Percentiles rank a stretch among this genome's conserved stretches.
Conservation (phyloP, 2,113 vertebrate species). For the Pseudolaguvia tuberculata region DNA sequence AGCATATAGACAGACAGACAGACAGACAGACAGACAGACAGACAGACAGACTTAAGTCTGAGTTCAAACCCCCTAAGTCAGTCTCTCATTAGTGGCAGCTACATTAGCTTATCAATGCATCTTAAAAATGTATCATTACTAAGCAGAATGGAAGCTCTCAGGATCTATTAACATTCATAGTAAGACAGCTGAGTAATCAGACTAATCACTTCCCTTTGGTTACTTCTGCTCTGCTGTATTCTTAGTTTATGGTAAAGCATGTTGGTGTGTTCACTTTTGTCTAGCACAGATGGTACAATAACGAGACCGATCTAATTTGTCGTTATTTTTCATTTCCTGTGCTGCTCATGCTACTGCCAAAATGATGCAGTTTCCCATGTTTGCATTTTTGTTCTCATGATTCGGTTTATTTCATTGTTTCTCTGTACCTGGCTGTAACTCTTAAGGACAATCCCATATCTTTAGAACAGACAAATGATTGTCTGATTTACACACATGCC, state of each 20-base stretch:
- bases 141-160: not conserved
- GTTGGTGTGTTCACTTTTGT: not conserved
- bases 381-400: not conserved
- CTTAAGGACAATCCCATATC: not conserved
- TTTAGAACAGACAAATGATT: not conserved
- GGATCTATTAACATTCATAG: not conserved
- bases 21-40: too few relatives aligned
- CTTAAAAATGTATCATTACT: not conserved
- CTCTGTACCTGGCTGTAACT: not conserved
- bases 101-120: not conserved
- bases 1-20: too few relatives aligned
- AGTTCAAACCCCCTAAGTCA: not conserved
- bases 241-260: not conserved
- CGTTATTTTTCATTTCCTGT: not conserved
- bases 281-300: not conserved
- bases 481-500: slow-evolving; percentile 12
- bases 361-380: slow-evolving; percentile 2
- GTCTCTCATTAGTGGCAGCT: not conserved
- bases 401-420: not conserved
- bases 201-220: not conserved
- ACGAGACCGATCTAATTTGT: not conserved
- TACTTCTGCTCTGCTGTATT: not conserved
- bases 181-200: not conserved
- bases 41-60: not conserved
- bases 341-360: not conserved